These are phyloP conservation scores for Parapsyche elsis DNA, from an alignment of 1,140 invertebrate genomes.

Conservation along the genomic window DNA sequence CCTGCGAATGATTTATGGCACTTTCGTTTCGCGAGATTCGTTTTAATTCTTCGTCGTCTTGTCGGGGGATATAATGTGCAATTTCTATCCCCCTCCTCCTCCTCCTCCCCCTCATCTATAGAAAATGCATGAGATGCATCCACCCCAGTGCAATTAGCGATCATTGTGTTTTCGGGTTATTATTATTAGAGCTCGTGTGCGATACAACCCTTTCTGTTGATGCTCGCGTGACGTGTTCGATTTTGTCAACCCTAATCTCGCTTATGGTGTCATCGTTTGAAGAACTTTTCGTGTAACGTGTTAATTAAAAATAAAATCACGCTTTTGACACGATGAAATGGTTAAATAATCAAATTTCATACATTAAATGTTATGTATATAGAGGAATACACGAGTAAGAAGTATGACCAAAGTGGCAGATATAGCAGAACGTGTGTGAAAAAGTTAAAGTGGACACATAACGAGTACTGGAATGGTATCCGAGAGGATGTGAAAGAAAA, in stretches of 20 bases:
- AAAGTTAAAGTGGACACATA: too few species aligned
- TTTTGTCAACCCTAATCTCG: background rate
- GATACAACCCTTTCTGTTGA: background rate
- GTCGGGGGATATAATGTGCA: background rate
- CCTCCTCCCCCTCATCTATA: constrained; percentile 21
- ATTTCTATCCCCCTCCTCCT: constrained; percentile 42
- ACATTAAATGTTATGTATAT: too few species aligned
- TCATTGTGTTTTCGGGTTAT: constrained; percentile 23
- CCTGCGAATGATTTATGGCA: background rate
- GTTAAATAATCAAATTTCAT: too few species aligned
- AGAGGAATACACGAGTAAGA: too few species aligned
- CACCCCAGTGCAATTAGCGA: constrained; percentile 43
- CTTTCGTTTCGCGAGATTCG: background rate
- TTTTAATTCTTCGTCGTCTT: background rate
- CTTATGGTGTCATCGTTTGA: too few species aligned
- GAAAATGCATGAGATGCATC: constrained; percentile 46
- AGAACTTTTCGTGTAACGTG: background rate
- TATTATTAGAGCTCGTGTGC: background rate
- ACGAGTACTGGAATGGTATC: too few species aligned
- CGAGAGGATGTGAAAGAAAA: too few species aligned
- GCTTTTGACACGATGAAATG: too few species aligned
- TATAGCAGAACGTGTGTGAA: too few species aligned
- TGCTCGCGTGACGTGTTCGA: background rate
- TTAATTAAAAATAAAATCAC: background rate
- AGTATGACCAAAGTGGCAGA: too few species aligned